Base-by-base conservation (phyloP, 1,140 invertebrate species). In the Brachionus rubens region DNA sequence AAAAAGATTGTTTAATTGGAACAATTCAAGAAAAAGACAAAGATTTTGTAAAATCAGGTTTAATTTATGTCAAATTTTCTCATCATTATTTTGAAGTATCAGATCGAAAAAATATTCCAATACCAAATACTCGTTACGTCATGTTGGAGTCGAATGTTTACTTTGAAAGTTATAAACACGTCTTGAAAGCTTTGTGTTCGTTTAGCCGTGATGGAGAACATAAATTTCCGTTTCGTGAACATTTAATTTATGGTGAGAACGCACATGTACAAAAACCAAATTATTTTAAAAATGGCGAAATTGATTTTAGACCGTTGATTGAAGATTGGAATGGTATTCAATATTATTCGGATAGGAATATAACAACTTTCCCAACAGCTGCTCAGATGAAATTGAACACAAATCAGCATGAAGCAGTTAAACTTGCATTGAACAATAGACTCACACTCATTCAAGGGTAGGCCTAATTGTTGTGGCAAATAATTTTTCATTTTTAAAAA, bases 401-500 rank as follows among this genome's bases (percentile, higher is more conserved):
- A 5, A 82, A 83, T 16, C 87, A 88, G 78, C 80, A 78, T 59
- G 75, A 80, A 68, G 87, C 87, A 1, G 75, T 88, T 30, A 77
- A 82, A 62, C 79, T 76, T 7, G 86, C 85, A 9, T 78, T 88
- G 2, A 85, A 81, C 12, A 84, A 83, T 72, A 84, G 87, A 77
- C 65, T 88, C 14, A 82, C 87, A 2, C 83, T 93, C 1, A 92
- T 93, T 78, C 92, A 93, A 86, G 88, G 33, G 33, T 36, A 36
- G 9, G 33, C 9, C n/a, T n/a, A n/a, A n/a, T n/a, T n/a, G n/a
- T n/a, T n/a, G n/a, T n/a, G n/a, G n/a, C n/a, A n/a, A 36, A 36
- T 3, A 3, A 36, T 36, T 36, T 36, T 36, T 9, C 3, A 5
- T 36, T 36, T 9, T 36, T 36, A 36, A 36, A 3, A 36, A 36